Base-by-base conservation (phyloP, 2,888 invertebrate species). In the Teleogryllus oceanicus region DNA sequence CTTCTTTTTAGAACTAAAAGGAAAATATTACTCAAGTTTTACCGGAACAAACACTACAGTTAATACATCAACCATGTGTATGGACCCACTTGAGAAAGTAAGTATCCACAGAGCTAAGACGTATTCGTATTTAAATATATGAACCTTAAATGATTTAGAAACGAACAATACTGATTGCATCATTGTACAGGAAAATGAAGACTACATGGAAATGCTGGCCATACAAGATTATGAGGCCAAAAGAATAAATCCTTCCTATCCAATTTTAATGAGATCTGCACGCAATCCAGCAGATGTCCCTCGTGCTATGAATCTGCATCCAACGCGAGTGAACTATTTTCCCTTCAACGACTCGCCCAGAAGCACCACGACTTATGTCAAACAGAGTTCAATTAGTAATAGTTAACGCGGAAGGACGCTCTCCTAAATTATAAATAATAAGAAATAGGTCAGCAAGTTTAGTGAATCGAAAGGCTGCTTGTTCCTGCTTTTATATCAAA, bases 201-300 rank as follows among this genome's bases (percentile, higher is more conserved):
- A 18, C 16, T 62, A 62, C 16, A 62, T 62, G 62, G 62, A 62
- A 62, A 62, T 62, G 62, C n/a, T 62, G 62, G 62, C 62, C n/a
- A 62, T 62, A 62, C 62, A 62, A 62, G 62, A 62, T n/a, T 62
- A 62, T n/a, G 62, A 62, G n/a, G 62, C 62, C 16, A 62, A 62
- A 62, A 13, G 62, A 62, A n/a, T 62, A 13, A 62, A 62, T 62
- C 62, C 62, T 18, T 62, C 62, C 13, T 62, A 62, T n/a, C 62
- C 62, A n/a, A 62, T 62, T 62, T 62, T 62, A n/a, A 62, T 62
- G 62, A 62, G 62, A n/a, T 16, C 62, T 62, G 37, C 37, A 37
- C 62, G 62, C 5, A 62, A 62, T 62, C 62, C 62, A 5, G n/a
- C 62, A 5, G 62, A 62, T 62, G 62, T 62, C 5, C 62, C 62